Conservation (phyloP, 1,140 invertebrate species). For the Rhopalosiphum maidis region DNA sequence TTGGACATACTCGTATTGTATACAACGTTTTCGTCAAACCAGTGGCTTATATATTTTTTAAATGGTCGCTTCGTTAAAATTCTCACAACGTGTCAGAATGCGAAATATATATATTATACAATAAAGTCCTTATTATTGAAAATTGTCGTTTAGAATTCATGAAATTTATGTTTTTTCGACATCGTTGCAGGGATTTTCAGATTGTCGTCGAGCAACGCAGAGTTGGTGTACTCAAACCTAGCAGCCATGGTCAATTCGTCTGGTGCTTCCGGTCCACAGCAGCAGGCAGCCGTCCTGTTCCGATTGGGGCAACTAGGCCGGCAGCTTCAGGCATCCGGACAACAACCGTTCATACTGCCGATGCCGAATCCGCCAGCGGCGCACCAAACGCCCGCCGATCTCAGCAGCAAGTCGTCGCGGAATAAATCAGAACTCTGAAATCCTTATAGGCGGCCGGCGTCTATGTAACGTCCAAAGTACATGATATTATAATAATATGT, state of each 20-base stretch:
- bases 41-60: too few relatives aligned
- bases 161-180: background rate
- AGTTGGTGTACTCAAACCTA: constrained; percentile 51
- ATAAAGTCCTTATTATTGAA: background rate
- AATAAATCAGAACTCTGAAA: constrained; percentile 38
- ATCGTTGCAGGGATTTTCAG: constrained; percentile 33
- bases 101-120: too few relatives aligned
- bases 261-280: constrained; percentile 14
- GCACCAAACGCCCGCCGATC: constrained; percentile 58
- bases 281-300: constrained; percentile 47
- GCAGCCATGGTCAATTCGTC: constrained; percentile 53
- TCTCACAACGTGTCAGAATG: background rate
- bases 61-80: too few relatives aligned
- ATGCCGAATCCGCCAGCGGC: constrained; percentile 57
- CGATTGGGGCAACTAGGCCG: constrained; percentile 40
- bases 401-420: constrained; percentile 57
- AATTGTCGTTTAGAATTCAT: background rate
- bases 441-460: background rate
- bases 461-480: background rate
- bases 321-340: constrained; percentile 40
- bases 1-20: too few relatives aligned
- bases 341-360: constrained; percentile 47
- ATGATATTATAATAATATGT: background rate
- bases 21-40: background rate
- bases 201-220: constrained; percentile 45